phyloP scores from a whole-genome alignment of 2,888 invertebrate genomes.

The Drosophila seclusa region DNA sequence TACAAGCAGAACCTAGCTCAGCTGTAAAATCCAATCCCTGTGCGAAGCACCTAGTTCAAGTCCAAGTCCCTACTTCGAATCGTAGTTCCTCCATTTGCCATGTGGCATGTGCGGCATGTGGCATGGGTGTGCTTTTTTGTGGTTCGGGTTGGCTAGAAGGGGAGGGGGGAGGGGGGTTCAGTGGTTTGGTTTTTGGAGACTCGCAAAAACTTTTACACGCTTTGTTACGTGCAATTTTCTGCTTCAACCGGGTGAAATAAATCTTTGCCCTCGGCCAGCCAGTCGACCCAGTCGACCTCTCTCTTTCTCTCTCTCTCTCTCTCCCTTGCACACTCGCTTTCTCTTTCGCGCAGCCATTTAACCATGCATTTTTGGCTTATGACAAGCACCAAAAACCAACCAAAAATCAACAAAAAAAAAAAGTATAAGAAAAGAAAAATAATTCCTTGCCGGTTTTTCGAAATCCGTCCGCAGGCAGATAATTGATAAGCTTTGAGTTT shows the following conservation, averaged over 20 bases:
- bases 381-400: slow-evolving; percentile 32
- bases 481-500: slow-evolving; percentile 36
- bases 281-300: slow-evolving; percentile 25
- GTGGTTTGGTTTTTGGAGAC: not conserved
- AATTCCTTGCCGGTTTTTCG: not conserved
- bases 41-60: slow-evolving; percentile 12
- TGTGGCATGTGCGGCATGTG: slow-evolving; percentile 27
- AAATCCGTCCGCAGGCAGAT: slow-evolving; percentile 6
- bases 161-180: not conserved
- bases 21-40: not conserved
- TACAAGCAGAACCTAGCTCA: not conserved
- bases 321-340: not conserved
- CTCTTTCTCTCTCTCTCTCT: not conserved
- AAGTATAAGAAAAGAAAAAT: not conserved
- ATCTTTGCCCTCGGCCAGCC: slow-evolving; percentile 54
- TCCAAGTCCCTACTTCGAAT: slow-evolving; percentile 17
- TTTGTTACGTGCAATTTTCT: slow-evolving; percentile 79
- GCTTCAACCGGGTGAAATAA: slow-evolving; percentile 76
- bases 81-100: slow-evolving; percentile 15
- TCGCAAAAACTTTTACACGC: slow-evolving; percentile 66
- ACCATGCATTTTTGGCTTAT: slow-evolving; percentile 57
- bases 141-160: slow-evolving; percentile 1
- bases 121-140: slow-evolving; percentile 36
- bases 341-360: slow-evolving; percentile 28
- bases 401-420: not conserved